These are phyloP conservation scores for Allygus modestus DNA, from an alignment of 2,888 invertebrate species.

Conservation along the genomic window DNA sequence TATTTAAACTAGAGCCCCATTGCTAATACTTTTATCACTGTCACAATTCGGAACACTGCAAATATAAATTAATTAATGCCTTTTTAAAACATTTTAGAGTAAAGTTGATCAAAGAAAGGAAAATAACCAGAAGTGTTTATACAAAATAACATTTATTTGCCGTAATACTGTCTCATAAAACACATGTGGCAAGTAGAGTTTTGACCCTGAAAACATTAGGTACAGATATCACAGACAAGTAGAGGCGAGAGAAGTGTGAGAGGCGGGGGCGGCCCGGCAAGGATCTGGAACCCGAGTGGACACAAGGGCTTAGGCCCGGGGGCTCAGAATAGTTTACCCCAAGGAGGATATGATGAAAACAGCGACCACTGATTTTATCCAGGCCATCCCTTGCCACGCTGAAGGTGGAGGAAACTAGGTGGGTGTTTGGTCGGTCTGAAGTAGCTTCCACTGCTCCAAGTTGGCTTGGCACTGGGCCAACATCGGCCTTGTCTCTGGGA, in stretches of 20 bases:
- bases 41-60: no score
- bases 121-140: constrained; percentile 68
- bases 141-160: constrained; percentile 67
- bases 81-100: no score
- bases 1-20: no score
- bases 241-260: constrained; percentile 20
- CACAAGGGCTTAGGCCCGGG: neutral
- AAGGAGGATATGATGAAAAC: no score
- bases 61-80: no score
- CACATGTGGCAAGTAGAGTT: constrained; percentile 50
- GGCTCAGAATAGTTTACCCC: no score
- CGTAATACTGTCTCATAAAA: constrained; percentile 50
- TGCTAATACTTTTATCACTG: no score
- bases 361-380: no score
- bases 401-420: neutral
- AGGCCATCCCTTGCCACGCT: neutral
- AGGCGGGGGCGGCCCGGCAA: neutral
- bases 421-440: constrained; percentile 38
- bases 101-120: no score
- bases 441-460: constrained; percentile 77
- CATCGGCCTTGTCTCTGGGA: constrained; percentile 85
- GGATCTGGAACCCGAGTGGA: neutral
- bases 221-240: constrained; percentile 63
- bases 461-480: constrained; percentile 82
- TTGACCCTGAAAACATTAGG: constrained; percentile 57